A percentile compares a stretch with the other conserved stretches of the same genome.
Evolutionary conservation across 2,888 invertebrate species (phyloP).

Genomic region (Habroteleia sp.): DNA sequence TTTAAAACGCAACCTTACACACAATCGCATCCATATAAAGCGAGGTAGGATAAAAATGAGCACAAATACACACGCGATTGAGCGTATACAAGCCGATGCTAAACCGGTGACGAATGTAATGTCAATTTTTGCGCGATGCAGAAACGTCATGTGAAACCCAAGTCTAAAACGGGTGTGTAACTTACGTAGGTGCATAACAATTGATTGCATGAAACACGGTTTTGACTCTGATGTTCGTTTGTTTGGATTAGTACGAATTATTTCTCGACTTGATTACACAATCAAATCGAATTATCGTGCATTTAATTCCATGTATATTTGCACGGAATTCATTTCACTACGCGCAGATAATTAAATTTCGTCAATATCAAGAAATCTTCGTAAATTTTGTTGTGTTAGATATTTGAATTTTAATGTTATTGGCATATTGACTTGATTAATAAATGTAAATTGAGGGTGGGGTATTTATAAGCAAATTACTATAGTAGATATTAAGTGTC

Average conservation of each 20-base stretch:
- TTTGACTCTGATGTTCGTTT: conserved; percentile 15
- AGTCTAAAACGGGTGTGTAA: conserved; percentile 19
- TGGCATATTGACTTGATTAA: too few relatives aligned
- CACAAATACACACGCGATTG: background rate
- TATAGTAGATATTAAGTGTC: too few relatives aligned
- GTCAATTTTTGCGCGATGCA: conserved; percentile 27
- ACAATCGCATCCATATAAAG: conserved; percentile 26
- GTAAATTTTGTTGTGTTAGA: too few relatives aligned
- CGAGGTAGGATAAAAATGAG: conserved; percentile 11
- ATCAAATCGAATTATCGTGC: conserved; percentile 23
- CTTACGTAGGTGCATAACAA: conserved; percentile 37
- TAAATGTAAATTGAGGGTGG: too few relatives aligned
- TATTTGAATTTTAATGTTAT: too few relatives aligned
- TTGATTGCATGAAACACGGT: conserved; percentile 28
- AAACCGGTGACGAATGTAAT: conserved; percentile 35
- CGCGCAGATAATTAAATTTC: too few relatives aligned
- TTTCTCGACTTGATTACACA: conserved; percentile 22
- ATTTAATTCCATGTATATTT: conserved; percentile 6
- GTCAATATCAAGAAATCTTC: too few relatives aligned
- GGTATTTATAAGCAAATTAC: too few relatives aligned
- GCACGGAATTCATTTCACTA: background rate
- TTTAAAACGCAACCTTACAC: too few relatives aligned
- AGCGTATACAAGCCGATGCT: too few relatives aligned
- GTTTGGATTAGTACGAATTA: conserved; percentile 37
- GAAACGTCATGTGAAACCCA: conserved; percentile 15